Evolutionary conservation across 2,888 invertebrate genomes (phyloP), one percentile per base, ranked within the genome.

Genomic region (Drosophila mimetica): DNA sequence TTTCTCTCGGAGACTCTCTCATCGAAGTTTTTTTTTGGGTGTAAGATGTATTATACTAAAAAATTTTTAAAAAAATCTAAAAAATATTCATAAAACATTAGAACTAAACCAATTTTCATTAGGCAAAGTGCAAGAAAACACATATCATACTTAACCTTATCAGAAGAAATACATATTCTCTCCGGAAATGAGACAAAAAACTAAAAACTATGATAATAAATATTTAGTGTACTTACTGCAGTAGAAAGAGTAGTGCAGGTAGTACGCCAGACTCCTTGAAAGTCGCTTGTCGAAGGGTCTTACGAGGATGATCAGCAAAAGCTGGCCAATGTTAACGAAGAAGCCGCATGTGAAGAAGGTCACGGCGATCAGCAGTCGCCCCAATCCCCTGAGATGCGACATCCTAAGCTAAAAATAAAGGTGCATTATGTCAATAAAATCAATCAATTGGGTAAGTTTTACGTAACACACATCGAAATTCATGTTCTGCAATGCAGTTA

Each of bases 271-370:
- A 93, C 95, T 96, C 89, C 98, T 94, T 92, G 96, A 98, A 65
- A 96, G 92, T 75, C 92, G 92, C 92, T 96, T 96, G 91, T 95
- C 96, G 89, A 97, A 94, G 16, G 96, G 97, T 91, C 95, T 95
- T 63, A 98, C 91, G 74, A 94, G 93, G 85, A 96, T 92, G 92
- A 95, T 96, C 85, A 97, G 93, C 88, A 96, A 88, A 69, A 95
- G 94, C 93, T 98, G 98, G 77, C 96, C 91, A 81, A 96, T 92
- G 93, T 96, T 97, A 73, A 98, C 94, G 77, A 96, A 93, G 72
- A 98, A 92, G 55, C 98, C 98, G 41, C 97, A 96, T 73, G 95
- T 95, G 89, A 97, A 96, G 92, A 97, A 97, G 63, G 96, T 96
- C 88, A 97, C 95, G 70, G 96, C 96, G 91, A 97, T 94, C 92